Percentiles rank a stretch among this genome's conserved stretches.
Evolutionary conservation across 2,888 invertebrate species (phyloP).

Genomic region (Cloeon dipterum): DNA sequence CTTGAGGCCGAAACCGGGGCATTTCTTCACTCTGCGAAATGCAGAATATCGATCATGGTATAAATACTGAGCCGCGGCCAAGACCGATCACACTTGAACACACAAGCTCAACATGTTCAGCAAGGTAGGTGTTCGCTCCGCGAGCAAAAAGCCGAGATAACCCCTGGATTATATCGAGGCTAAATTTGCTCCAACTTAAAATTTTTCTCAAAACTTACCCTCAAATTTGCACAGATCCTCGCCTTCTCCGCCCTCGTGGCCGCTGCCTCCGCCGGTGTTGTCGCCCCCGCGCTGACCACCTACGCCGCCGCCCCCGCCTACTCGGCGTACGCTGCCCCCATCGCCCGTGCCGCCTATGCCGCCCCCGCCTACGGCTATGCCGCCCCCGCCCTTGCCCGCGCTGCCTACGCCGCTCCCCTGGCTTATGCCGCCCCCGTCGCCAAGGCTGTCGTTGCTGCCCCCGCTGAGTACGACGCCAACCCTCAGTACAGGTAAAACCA

Average conservation of each 20-base stretch:
- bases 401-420: neutral
- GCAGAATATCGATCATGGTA: too few relatives aligned
- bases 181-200: neutral
- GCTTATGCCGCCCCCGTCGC: neutral
- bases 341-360: constrained; percentile 4
- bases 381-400: constrained; percentile 1
- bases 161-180: too few relatives aligned
- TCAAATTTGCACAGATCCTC: constrained; percentile 4
- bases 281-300: constrained; percentile 13
- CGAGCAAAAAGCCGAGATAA: too few relatives aligned
- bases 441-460: constrained; percentile 3
- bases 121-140: too few relatives aligned
- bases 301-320: constrained; percentile 11
- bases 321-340: constrained; percentile 7
- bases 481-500: constrained; percentile 7
- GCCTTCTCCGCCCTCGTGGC: constrained; percentile 8
- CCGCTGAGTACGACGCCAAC: constrained; percentile 7
- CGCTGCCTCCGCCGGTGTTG: constrained; percentile 7
- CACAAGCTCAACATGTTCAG: too few relatives aligned
- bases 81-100: too few relatives aligned
- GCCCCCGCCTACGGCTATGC: constrained; percentile 5
- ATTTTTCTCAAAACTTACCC: neutral
- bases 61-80: too few relatives aligned
- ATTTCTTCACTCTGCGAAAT: too few relatives aligned
- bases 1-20: too few relatives aligned